Conservation (phyloP, 37 sponge, comb jelly and placozoan genomes). For the Chondrosia reniformis region DNA sequence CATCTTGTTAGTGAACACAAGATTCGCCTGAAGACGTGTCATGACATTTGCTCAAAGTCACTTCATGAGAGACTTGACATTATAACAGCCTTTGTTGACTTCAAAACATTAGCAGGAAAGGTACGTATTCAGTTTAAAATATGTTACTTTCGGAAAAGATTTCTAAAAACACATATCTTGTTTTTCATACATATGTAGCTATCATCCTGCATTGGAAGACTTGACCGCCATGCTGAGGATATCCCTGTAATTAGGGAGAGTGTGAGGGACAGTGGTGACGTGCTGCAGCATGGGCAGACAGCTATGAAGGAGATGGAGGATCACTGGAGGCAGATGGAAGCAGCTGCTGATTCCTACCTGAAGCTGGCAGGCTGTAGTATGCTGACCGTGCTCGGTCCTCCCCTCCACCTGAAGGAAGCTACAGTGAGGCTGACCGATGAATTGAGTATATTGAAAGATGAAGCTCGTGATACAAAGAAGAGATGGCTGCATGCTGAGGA, state of each 20-base stretch:
- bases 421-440: not conserved
- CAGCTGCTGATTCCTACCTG: not conserved
- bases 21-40: not conserved
- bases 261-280: not conserved
- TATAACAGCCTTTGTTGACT: conserved; percentile 4
- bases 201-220: not conserved
- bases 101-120: not conserved
- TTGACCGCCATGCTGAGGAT: conserved; percentile 12
- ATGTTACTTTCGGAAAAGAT: not conserved
- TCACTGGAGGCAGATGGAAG: not conserved
- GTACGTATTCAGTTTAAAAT: too few relatives aligned
- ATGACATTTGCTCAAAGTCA: not conserved
- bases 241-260: conserved; percentile 23
- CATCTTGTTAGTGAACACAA: not conserved
- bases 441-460: not conserved
- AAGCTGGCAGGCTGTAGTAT: not conserved
- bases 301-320: conserved; percentile 1
- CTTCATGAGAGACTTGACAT: not conserved
- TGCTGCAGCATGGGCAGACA: not conserved
- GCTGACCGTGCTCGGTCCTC: not conserved
- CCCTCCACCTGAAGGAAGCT: not conserved
- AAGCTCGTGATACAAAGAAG: not conserved
- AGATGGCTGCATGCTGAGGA: not conserved
- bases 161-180: not conserved
- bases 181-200: not conserved